Evolutionary conservation across 2,113 vertebrate genomes (phyloP).

Genomic region (Brachypodius melanocephalos): DNA sequence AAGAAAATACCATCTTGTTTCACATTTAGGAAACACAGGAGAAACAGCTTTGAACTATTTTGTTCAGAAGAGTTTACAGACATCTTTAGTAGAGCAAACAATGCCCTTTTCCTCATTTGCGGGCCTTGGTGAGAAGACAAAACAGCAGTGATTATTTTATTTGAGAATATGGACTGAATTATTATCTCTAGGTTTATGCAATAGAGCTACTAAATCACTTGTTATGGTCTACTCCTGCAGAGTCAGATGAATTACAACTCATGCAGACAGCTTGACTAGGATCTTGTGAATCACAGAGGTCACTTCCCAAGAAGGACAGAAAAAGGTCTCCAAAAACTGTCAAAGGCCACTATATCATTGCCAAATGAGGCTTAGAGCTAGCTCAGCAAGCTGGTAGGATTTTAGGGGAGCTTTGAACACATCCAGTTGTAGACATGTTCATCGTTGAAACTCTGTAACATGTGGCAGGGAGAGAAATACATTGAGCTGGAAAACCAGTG

Average conservation of each 20-base stretch:
- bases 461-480: not conserved
- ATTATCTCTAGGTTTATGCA: not conserved
- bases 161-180: not conserved
- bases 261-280: not conserved
- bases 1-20: not conserved
- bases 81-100: not conserved
- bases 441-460: accelerated
- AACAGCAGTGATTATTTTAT: not conserved
- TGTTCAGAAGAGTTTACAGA: not conserved
- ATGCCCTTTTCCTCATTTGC: not conserved
- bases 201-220: not conserved
- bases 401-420: not conserved
- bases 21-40: not conserved
- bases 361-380: not conserved
- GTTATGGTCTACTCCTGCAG: not conserved
- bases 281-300: not conserved
- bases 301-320: not conserved
- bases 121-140: not conserved
- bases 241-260: not conserved
- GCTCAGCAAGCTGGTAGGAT: not conserved
- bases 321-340: not conserved
- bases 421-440: not conserved
- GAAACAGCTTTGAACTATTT: not conserved
- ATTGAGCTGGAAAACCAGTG: not conserved
- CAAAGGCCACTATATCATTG: not conserved